phyloP scores from a whole-genome alignment of 2,888 invertebrate genomes.

The Drosophila dives region DNA sequence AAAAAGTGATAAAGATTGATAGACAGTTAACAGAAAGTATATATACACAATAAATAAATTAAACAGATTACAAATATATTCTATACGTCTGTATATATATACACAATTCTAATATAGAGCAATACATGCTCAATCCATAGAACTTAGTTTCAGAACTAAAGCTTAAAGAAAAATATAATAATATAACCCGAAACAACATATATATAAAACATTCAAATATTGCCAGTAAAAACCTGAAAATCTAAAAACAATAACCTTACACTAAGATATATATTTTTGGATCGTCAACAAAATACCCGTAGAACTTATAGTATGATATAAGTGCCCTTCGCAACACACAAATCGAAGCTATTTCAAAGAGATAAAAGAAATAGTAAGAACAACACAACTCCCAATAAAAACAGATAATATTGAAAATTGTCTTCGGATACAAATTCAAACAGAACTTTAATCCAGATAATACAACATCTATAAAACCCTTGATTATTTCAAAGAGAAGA shows the following conservation, averaged over 20 bases:
- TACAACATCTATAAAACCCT: neutral
- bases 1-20: neutral
- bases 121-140: neutral
- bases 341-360: neutral
- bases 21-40: constrained; percentile 1
- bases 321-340: neutral
- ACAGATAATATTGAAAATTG: neutral
- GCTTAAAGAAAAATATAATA: neutral
- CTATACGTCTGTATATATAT: constrained; percentile 2
- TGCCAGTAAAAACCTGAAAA: neutral
- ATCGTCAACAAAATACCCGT: neutral
- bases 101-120: neutral
- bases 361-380: constrained; percentile 10
- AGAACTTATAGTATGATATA: neutral
- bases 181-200: neutral
- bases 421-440: neutral
- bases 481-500: neutral
- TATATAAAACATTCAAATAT: neutral
- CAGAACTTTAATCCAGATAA: neutral
- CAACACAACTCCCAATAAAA: neutral
- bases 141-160: neutral
- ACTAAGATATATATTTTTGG: neutral
- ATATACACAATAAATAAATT: neutral
- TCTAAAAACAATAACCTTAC: neutral
- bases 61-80: neutral